Evolutionary conservation across 2,888 invertebrate species (phyloP), one percentile per base, ranked within the genome.

Genomic region (Geophilus truncorum): DNA sequence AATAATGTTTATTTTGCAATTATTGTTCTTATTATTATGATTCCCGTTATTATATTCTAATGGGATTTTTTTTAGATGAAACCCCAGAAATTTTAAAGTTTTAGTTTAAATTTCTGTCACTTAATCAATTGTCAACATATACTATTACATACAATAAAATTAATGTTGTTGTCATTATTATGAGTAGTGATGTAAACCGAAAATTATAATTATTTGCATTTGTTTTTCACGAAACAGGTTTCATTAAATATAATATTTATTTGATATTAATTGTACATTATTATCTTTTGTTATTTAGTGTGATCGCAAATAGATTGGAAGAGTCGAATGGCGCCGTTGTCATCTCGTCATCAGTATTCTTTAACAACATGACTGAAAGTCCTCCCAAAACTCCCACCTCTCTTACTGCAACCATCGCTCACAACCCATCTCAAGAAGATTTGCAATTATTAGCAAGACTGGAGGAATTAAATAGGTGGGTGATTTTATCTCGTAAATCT

Each of bases 371-470:
- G 80, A 70, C 80, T 30, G 81, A 81, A 70, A 51, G 79, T 30
- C 34, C 45, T 45, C 34, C 81, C 4, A 51, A 25, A 45, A 45
- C 78, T 21, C 78, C 45, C 1, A 36, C n/a, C 23, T 76, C 18
- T 23, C 28, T 30, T 2, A 21, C 18, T 9, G n/a, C 79, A 34
- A 40, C 78, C 15, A 23, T 70, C 12, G 62, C 83, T 82, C 83
- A 83, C 83, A 83, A 83, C 83, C 84, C 86, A 76, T 85, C 86
- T 79, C 85, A 90, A 86, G 90, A 94, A 89, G 96, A 95, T 87
- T 91, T 93, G 91, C 94, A 93, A 89, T 91, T 97, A 85, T 91
- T 97, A 86, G 95, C 95, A 89, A 96, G 96, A 88, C 92, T 97
- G 90, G 97, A 97, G 91, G 96, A 95, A 87, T 96, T 95, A 86